Conservation (phyloP, 2,888 invertebrate genomes). For the Alentia gelatinosa region DNA sequence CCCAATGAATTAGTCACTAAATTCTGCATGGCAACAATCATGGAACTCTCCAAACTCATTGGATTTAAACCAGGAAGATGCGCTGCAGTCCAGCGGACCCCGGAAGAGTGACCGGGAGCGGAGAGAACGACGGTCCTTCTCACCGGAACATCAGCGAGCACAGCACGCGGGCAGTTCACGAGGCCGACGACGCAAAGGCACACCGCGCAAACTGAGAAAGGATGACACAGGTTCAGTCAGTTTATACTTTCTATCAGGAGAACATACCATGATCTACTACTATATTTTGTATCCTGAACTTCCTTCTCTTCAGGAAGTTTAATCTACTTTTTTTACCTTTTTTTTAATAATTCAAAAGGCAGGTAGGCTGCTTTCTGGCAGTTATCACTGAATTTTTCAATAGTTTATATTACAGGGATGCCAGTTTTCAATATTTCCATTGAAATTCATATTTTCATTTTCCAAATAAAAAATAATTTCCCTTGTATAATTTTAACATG, state of each 20-base stretch:
- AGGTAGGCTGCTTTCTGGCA: too few species aligned
- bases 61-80: background rate
- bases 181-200: background rate
- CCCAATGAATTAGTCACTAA: background rate
- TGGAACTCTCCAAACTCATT: background rate
- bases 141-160: background rate
- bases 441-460: too few species aligned
- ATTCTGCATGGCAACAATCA: background rate
- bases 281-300: too few species aligned
- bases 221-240: background rate
- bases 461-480: too few species aligned
- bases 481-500: too few species aligned
- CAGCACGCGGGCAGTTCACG: background rate
- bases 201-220: background rate
- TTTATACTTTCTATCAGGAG: background rate
- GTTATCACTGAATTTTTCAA: too few species aligned
- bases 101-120: conserved; percentile 29
- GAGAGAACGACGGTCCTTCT: background rate
- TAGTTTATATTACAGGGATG: too few species aligned
- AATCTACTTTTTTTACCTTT: too few species aligned
- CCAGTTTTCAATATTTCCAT: too few species aligned
- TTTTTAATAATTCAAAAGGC: too few species aligned
- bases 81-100: background rate
- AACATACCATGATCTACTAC: too few species aligned
- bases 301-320: too few species aligned